Conservation (phyloP, 2,113 vertebrate genomes). For the Heterocephalus glaber region DNA sequence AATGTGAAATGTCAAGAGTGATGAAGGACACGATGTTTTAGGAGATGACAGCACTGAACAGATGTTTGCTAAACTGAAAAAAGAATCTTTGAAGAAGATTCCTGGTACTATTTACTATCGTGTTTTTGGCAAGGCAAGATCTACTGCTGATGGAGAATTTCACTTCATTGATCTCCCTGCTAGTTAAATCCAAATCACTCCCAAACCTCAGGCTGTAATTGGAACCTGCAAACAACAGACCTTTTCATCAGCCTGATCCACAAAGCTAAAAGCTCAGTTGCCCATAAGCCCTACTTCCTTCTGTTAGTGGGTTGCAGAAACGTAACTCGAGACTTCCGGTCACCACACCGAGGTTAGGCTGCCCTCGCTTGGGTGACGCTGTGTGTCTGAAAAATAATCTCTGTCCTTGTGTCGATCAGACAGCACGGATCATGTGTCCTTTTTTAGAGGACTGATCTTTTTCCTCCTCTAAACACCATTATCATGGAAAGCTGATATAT, state of each 20-base stretch:
- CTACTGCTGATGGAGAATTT: constrained; percentile 41
- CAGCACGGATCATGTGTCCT: neutral
- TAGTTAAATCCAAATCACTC: constrained; percentile 20
- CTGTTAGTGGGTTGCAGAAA: constrained; percentile 25
- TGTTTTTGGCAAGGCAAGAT: constrained; percentile 41
- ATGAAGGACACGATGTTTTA: neutral
- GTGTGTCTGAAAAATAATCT: constrained; percentile 56
- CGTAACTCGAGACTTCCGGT: constrained; percentile 39
- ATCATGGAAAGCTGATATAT: neutral
- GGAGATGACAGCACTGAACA: no score
- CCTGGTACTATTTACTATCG: neutral
- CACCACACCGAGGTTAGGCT: neutral
- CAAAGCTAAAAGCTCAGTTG: neutral
- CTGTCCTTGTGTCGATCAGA: constrained; percentile 42
- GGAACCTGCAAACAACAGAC: constrained; percentile 2
- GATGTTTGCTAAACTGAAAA: no score
- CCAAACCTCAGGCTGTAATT: neutral
- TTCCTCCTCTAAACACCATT: neutral
- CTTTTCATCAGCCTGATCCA: constrained; percentile 29
- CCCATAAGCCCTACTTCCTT: neutral
- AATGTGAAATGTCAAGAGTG: neutral
- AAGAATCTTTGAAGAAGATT: neutral
- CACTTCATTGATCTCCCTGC: neutral
- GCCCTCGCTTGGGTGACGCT: constrained; percentile 13
- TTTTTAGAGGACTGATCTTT: constrained; percentile 23